Conservation (phyloP, 2,888 invertebrate genomes). For the Archips crataeganus region DNA sequence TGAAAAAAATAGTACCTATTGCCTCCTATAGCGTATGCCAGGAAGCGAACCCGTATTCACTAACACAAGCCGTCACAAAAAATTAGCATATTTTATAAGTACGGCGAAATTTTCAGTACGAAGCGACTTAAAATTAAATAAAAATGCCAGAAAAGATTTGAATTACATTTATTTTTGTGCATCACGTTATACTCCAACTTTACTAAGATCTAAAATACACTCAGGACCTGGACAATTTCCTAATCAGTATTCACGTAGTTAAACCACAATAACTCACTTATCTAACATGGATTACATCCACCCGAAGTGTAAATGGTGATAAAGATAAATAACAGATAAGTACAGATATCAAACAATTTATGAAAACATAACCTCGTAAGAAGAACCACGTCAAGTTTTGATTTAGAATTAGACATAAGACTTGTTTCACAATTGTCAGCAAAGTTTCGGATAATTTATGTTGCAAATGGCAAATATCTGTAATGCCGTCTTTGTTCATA, state of each 20-base stretch:
- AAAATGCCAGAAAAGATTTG: constrained; percentile 55
- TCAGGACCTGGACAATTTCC: constrained; percentile 38
- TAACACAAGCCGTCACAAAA: too few relatives aligned
- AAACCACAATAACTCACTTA: constrained; percentile 30
- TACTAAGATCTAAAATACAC: constrained; percentile 74
- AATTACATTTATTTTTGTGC: constrained; percentile 84
- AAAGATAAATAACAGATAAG: constrained; percentile 12
- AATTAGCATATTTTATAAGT: too few relatives aligned
- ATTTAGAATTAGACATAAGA: too few relatives aligned
- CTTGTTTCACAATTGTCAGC: too few relatives aligned
- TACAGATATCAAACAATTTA: not conserved
- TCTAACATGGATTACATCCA: constrained; percentile 36
- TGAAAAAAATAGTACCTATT: too few relatives aligned
- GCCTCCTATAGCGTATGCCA: too few relatives aligned
- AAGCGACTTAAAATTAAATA: not conserved
- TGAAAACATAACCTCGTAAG: not conserved
- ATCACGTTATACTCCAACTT: constrained; percentile 75
- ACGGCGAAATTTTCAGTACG: too few relatives aligned
- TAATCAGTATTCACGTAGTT: constrained; percentile 39
- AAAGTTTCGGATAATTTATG: too few relatives aligned
- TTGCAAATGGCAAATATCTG: too few relatives aligned
- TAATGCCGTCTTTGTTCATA: too few relatives aligned
- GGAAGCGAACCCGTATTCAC: too few relatives aligned
- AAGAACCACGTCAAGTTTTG: too few relatives aligned
- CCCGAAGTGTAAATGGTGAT: constrained; percentile 12